Percentiles rank a stretch among this genome's conserved stretches.
Conservation (phyloP, 2,113 vertebrate genomes). For the Eulemur macaco region DNA sequence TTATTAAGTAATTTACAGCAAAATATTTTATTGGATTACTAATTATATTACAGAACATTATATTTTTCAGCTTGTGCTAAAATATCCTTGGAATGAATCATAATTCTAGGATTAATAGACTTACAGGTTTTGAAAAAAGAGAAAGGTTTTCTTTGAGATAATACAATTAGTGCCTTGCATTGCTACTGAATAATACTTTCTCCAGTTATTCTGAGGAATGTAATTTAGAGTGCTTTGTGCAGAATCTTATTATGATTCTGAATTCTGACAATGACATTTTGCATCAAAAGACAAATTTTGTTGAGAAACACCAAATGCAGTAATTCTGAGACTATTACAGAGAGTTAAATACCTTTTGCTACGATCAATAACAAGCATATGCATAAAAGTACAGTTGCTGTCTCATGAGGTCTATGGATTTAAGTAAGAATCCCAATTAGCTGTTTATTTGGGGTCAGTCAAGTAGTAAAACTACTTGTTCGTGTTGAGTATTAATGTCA, state of each 20-base stretch:
- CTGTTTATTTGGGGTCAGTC: neutral
- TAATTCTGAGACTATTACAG: conserved; percentile 21
- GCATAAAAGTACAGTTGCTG: neutral
- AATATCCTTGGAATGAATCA: conserved; percentile 72
- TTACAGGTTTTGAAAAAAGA: conserved; percentile 49
- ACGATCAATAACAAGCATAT: neutral
- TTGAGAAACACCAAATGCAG: conserved; percentile 8
- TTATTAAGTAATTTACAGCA: conserved; percentile 69
- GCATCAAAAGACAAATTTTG: conserved; percentile 56
- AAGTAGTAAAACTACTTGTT: conserved; percentile 22
- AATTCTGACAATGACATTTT: conserved; percentile 62
- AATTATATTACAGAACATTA: conserved; percentile 72
- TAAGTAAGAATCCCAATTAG: conserved; percentile 7
- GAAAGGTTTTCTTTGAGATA: conserved; percentile 63
- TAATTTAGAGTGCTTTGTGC: conserved; percentile 48
- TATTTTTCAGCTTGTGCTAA: conserved; percentile 71
- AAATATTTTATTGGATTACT: conserved; percentile 73
- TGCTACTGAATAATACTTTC: conserved; percentile 28
- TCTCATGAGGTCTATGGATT: neutral
- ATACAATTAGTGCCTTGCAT: conserved; percentile 1
- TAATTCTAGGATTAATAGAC: conserved; percentile 66
- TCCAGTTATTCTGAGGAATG: conserved; percentile 48
- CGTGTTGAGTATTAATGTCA: neutral
- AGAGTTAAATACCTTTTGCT: neutral
- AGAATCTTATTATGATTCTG: conserved; percentile 61